Evolutionary conservation across 2,797 vertebrate species (phyloP), one percentile per base, ranked within the genome.

Genomic region (Euphonia xanthogaster): DNA sequence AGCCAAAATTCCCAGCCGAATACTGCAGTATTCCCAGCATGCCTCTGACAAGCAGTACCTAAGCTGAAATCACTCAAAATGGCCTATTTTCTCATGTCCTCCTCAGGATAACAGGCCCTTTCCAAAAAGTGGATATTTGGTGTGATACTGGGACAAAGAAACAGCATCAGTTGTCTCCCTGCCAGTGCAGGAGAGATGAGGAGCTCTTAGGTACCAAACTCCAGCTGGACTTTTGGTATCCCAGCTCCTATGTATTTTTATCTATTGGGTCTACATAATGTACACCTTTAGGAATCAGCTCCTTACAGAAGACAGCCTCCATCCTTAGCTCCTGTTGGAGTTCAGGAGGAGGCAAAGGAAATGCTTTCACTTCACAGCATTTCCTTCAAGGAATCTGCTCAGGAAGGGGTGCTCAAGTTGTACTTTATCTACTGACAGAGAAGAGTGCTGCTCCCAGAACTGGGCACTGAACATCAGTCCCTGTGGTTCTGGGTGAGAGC

Each of bases 41-140:
- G 39, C 2, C 39, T 79, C 37, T 57, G 21, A 15, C 40, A 27
- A 88, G 19, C 42, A 65, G 14, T 11, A 55, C 12, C 40, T 24
- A 23, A 60, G 33, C 42, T 60, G 54, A 78, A 90, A 73, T 66
- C 20, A 12, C 8, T 63, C 10, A 3, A 61, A 58, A 9, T 1
- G 0, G 6, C 35, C 4, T 28, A 3, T 40, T 72, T 86, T 51
- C 44, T 67, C 10, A 1, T 50, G 44, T 10, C 3, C 6, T 75
- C 14, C 25, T 68, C n/a, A 61, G 42, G 35, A 71, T 31, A 53
- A 4, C 40, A 50, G 25, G 11, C 16, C 5, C 8, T 40, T 90
- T 44, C 14, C 22, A 86, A 40, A 54, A n/a, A 40, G 11, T 5
- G 10, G 23, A 9, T 25, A 16, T 5, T 79, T 22, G 20, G 14